Conservation (phyloP, 64 coral and sea anemone genomes). For the Pocillopora damicornis region DNA sequence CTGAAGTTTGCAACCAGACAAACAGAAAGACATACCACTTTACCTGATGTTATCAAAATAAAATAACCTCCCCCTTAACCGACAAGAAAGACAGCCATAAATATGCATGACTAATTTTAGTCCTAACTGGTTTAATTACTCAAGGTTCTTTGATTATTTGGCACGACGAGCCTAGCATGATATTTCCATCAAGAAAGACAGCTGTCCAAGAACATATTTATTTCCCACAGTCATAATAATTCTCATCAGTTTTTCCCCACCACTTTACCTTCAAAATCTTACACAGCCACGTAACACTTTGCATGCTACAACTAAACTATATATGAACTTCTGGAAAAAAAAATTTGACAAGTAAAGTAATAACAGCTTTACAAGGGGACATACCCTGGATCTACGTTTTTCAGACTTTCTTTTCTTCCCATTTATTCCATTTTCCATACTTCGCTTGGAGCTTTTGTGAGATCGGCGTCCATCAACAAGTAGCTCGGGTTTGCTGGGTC, state of each 20-base stretch:
- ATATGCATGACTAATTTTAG: constrained; percentile 27
- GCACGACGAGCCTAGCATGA: constrained; percentile 10
- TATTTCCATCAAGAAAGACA: constrained; percentile 9
- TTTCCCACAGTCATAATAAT: not conserved
- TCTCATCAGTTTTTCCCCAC: not conserved
- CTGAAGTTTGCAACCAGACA: constrained; percentile 6
- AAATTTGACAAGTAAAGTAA: not conserved
- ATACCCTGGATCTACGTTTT: constrained; percentile 48
- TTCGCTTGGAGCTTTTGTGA: constrained; percentile 75
- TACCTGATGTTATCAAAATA: not conserved
- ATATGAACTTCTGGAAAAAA: not conserved
- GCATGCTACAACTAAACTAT: not conserved
- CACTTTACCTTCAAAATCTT: not conserved
- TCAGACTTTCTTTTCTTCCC: constrained; percentile 64
- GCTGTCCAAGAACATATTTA: not conserved
- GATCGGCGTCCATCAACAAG: constrained; percentile 50
- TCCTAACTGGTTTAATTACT: constrained; percentile 37
- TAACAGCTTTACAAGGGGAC: not conserved
- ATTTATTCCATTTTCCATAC: constrained; percentile 83
- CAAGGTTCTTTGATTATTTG: constrained; percentile 19
- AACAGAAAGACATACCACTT: no score
- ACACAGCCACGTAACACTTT: not conserved
- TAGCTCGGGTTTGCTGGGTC: constrained; percentile 67
- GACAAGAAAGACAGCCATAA: not conserved
- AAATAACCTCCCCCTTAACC: not conserved